Conservation (phyloP, 2,113 vertebrate genomes). For the Cyanistes caeruleus region DNA sequence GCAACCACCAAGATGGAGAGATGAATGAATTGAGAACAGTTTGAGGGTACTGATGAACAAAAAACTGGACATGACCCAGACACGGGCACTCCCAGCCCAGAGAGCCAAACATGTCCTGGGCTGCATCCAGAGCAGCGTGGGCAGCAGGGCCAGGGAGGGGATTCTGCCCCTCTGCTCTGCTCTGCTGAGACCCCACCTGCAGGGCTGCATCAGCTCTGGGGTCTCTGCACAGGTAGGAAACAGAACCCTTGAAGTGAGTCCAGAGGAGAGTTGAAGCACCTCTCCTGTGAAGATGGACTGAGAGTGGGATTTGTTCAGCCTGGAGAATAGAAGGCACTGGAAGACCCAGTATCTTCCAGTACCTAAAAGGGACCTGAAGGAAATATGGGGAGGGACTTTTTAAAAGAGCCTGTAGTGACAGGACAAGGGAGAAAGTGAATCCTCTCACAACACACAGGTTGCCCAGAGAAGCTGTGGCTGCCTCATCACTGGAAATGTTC, state of each 20-base stretch:
- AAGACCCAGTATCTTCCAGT: background rate
- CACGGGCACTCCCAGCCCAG: background rate
- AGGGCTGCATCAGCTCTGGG: accelerated
- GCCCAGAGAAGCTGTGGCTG: background rate
- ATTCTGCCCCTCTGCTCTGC: background rate
- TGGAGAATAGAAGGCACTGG: background rate
- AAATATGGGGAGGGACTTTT: background rate
- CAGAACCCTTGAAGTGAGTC: accelerated
- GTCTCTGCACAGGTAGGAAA: background rate
- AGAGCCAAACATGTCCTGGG: accelerated
- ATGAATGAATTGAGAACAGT: background rate
- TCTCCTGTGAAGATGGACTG: accelerated
- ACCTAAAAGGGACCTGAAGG: background rate
- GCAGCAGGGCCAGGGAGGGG: background rate
- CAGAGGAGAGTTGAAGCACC: background rate
- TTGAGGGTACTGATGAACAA: background rate
- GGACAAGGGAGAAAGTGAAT: background rate
- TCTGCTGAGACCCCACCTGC: background rate
- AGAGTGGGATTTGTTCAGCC: background rate
- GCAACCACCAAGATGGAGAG: accelerated
- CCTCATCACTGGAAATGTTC: background rate
- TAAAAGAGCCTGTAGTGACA: background rate
- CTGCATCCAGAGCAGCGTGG: background rate
- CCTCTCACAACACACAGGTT: background rate
- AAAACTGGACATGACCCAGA: background rate